Conservation (phyloP, 1,140 invertebrate genomes). For the Cepaea nemoralis region DNA sequence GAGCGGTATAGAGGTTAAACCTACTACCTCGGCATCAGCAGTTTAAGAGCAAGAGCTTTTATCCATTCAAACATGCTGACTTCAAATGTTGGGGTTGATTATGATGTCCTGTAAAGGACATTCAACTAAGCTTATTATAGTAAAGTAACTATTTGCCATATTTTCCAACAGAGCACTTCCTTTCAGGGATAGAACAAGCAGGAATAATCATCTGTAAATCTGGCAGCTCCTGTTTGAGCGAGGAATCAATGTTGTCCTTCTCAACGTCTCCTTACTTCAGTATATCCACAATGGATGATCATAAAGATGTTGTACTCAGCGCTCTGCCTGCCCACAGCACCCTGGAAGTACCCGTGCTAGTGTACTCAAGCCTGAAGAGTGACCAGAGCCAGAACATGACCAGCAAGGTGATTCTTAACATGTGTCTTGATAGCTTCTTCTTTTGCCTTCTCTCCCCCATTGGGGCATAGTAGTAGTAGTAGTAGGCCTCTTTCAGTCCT, state of each 20-base stretch:
- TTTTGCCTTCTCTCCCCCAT: too few species aligned
- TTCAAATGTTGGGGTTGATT: too few species aligned
- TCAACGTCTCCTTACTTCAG: conserved; percentile 49
- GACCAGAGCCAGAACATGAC: background rate
- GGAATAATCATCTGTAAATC: conserved; percentile 72
- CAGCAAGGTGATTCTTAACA: conserved; percentile 2
- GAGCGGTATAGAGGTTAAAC: too few species aligned
- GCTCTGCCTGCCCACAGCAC: conserved; percentile 33
- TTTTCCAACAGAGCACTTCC: conserved; percentile 57
- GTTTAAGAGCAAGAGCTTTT: too few species aligned
- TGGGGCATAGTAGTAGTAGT: too few species aligned
- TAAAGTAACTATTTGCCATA: background rate
- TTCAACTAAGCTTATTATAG: too few species aligned
- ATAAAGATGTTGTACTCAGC: conserved; percentile 38
- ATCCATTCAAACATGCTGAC: too few species aligned
- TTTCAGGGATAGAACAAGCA: conserved; percentile 74
- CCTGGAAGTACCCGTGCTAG: conserved; percentile 32
- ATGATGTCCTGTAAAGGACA: too few species aligned
- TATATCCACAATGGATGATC: conserved; percentile 35
- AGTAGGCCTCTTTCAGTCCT: too few species aligned
- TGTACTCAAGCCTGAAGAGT: conserved; percentile 22
- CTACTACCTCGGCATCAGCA: too few species aligned
- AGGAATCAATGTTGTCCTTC: conserved; percentile 48
- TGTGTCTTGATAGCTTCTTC: too few species aligned
- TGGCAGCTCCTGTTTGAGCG: conserved; percentile 71